phyloP scores from a whole-genome alignment of 2,888 invertebrate genomes.

The Callimorpha dominula region DNA sequence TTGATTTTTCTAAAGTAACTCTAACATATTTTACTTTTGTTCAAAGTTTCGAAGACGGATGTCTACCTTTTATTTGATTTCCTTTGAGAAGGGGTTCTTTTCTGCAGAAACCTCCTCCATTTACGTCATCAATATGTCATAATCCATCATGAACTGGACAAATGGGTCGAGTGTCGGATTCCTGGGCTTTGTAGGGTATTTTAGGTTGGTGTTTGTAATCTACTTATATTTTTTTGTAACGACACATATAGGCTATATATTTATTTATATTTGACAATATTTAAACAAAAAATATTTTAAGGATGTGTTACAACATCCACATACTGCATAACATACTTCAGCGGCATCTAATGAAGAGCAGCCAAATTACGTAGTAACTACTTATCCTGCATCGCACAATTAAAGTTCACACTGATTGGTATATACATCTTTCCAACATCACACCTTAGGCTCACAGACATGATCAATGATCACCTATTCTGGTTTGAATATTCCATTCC shows the following conservation, averaged over 20 bases:
- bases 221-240: neutral
- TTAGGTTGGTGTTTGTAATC: conserved; percentile 20
- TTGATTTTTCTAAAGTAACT: neutral
- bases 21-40: neutral
- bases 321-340: no score
- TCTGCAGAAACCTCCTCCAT: conserved; percentile 23
- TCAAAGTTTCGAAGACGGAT: conserved; percentile 7
- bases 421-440: neutral
- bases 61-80: conserved; percentile 15
- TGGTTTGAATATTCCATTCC: no score
- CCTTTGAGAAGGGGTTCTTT: conserved; percentile 26
- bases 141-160: conserved; percentile 46
- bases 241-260: neutral
- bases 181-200: conserved; percentile 24
- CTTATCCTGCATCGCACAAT: neutral
- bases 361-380: neutral
- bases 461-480: no score
- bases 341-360: neutral
- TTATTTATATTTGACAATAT: no score
- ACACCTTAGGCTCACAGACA: no score
- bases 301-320: no score
- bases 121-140: conserved; percentile 45
- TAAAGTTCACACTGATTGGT: neutral
- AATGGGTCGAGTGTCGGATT: conserved; percentile 41
- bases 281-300: no score